Conservation (phyloP, 2,888 invertebrate species). For the Hoplodrina ambigua region DNA sequence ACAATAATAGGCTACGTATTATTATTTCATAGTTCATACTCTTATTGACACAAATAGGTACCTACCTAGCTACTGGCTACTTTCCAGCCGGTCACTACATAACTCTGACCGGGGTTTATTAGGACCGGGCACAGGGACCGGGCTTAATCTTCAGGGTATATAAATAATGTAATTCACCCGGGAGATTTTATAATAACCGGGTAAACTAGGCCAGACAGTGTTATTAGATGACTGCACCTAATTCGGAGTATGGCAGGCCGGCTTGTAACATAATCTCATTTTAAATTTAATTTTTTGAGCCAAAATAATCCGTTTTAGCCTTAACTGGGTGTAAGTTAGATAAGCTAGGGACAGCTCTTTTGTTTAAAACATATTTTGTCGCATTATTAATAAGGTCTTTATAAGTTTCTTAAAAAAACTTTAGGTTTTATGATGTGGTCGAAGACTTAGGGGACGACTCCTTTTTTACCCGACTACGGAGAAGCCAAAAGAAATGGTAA, state of each 20-base stretch:
- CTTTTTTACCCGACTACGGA: no score
- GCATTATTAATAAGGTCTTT: neutral
- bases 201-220: conserved; percentile 28
- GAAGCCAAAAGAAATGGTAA: no score
- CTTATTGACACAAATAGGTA: neutral
- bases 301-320: conserved; percentile 15
- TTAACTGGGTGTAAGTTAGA: conserved; percentile 6
- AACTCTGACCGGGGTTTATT: neutral
- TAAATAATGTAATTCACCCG: conserved; percentile 23
- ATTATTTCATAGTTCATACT: neutral
- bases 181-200: conserved; percentile 30
- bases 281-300: conserved; percentile 25
- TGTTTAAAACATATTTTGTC: neutral
- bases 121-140: neutral
- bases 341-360: neutral
- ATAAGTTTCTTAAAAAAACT: no score
- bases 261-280: conserved; percentile 36
- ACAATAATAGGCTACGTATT: no score
- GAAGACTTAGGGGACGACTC: no score
- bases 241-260: conserved; percentile 13
- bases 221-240: conserved; percentile 34
- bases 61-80: neutral
- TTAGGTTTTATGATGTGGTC: no score
- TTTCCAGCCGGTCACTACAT: neutral
- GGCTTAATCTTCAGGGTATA: conserved; percentile 4